Evolutionary conservation across 1,140 invertebrate genomes (phyloP), one percentile per base, ranked within the genome.

Genomic region (Macrocentrus cingulum): DNA sequence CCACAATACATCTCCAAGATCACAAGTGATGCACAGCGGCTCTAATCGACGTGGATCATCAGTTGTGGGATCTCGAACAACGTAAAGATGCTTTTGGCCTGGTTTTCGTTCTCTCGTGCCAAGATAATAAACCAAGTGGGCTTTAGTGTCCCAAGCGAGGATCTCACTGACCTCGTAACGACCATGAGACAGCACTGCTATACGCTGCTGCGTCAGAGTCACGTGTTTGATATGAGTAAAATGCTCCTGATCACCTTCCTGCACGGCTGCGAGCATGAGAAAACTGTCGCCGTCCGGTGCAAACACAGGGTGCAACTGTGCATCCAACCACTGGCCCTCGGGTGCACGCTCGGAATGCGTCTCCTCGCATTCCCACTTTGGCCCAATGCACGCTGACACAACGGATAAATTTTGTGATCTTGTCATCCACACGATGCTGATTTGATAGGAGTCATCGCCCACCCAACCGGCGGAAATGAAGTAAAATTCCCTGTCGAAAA

Each of bases 171-270:
- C 93, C 78, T 96, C 94, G 72, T 91, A 92, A 60, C 85, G 85
- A 3, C 92, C 94, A 69, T 92, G 89, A 18, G 92, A 95, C 9
- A 97, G 82, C 4, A 93, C 91, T 1, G 90, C 87, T 70, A 91
- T 91, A 65, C 88, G 84, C 71, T 91, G 88, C 68, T 91, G 87
- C n/a, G 86, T 84, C 32, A 91, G 84, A 34, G 90, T 91, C 18
- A 92, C 84, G 70, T 93, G 90, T 66, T 92, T 94, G 68, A 96
- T 91, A 79, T 96, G 92, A 22, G 90, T 92, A 77, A 89, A 95
- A 69, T 89, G 87, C 66, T 93, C 91, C 37, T 85, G 84, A 4
- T 84, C 86, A 7, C 88, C 91, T 69, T 95, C 91, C 66, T 91
- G 88, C 18, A 94, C 87, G 15, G 90, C 85, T 0, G 91, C 86